Percentiles rank a stretch among this genome's conserved stretches.
These are phyloP conservation scores for Peromyscus polionotus DNA, from an alignment of 2,113 vertebrate species.

Conservation along the genomic window DNA sequence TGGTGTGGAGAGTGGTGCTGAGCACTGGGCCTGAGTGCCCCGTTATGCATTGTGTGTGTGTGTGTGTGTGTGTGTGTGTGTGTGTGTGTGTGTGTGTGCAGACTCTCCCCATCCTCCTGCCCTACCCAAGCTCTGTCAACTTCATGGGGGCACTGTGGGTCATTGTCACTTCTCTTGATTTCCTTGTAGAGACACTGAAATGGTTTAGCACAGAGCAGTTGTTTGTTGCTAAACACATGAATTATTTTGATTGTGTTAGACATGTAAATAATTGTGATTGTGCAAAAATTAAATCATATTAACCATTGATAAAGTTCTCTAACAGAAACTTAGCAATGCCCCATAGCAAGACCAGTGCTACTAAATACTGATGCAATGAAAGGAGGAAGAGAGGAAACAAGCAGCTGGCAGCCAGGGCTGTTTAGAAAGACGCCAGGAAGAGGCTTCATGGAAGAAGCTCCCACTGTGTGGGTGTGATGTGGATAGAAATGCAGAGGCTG, in stretches of 20 bases:
- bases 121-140: not conserved
- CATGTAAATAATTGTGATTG: not conserved
- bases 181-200: not conserved
- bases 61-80: no score
- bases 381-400: not conserved
- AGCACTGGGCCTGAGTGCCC: fast-evolving
- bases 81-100: not conserved
- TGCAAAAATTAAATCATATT: not conserved
- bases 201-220: slow-evolving; percentile 16
- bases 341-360: not conserved
- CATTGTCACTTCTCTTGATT: not conserved
- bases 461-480: fast-evolving
- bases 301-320: not conserved
- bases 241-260: not conserved
- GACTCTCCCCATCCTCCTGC: not conserved
- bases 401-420: not conserved
- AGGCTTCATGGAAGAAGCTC: not conserved
- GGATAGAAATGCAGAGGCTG: not conserved
- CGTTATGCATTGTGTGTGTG: not conserved
- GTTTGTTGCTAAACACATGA: not conserved
- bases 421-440: not conserved
- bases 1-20: not conserved
- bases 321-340: not conserved
- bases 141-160: not conserved
- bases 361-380: not conserved